phyloP scores from a whole-genome alignment of 1,140 invertebrate genomes.

The Drosophila ercepeae region DNA sequence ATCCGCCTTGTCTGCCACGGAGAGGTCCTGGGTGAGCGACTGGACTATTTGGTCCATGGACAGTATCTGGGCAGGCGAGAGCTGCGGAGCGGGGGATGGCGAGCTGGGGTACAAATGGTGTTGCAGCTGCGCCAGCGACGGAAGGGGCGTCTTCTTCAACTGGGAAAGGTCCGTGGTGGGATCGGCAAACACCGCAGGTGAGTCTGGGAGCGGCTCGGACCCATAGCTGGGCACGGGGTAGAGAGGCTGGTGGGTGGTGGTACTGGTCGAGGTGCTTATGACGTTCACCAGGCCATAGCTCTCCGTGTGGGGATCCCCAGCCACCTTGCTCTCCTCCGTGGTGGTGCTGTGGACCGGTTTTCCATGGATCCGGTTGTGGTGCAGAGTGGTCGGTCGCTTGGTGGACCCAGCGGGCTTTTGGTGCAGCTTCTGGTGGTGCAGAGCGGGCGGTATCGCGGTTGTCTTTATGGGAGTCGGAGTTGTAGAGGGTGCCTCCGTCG shows the following conservation, averaged over 20 bases:
- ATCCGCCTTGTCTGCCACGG: slow-evolving; percentile 39
- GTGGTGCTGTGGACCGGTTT: slow-evolving; percentile 53
- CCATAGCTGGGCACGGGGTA: slow-evolving; percentile 71
- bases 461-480: slow-evolving; percentile 49
- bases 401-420: slow-evolving; percentile 15
- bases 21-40: slow-evolving; percentile 59
- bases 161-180: slow-evolving; percentile 3
- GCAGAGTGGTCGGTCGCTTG: slow-evolving; percentile 27
- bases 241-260: slow-evolving; percentile 46
- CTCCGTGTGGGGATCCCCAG: slow-evolving; percentile 6
- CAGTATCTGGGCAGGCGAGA: slow-evolving; percentile 59
- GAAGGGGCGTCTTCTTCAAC: slow-evolving; percentile 60
- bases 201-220: slow-evolving; percentile 24
- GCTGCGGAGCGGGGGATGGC: slow-evolving; percentile 53
- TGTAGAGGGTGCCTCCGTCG: slow-evolving; percentile 6
- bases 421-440: slow-evolving; percentile 59
- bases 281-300: slow-evolving; percentile 55
- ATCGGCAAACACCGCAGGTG: slow-evolving; percentile 6
- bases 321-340: slow-evolving; percentile 38
- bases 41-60: slow-evolving; percentile 77
- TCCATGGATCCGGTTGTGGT: slow-evolving; percentile 50
- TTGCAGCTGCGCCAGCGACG: slow-evolving; percentile 59
- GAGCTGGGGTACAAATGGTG: slow-evolving; percentile 58
- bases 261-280: slow-evolving; percentile 47
- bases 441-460: slow-evolving; percentile 62